phyloP scores from a whole-genome alignment of 2,888 invertebrate genomes.

The Doris montereyensis region DNA sequence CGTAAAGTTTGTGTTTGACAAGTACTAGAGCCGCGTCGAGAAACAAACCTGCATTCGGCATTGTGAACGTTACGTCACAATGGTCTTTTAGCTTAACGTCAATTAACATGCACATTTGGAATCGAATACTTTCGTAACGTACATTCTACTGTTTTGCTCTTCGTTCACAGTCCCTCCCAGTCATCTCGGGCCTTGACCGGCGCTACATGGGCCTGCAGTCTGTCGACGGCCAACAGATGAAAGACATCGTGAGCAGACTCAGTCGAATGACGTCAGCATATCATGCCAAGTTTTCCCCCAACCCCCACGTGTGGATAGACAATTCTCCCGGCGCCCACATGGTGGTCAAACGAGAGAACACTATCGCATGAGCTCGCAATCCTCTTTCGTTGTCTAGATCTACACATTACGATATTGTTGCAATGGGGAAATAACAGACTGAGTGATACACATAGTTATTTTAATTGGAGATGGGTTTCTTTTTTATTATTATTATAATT shows the following conservation, averaged over 20 bases:
- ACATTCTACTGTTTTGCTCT: not conserved
- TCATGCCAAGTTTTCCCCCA: slow-evolving; percentile 57
- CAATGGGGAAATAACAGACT: too few species aligned
- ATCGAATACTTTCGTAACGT: not conserved
- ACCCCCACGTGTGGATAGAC: slow-evolving; percentile 61
- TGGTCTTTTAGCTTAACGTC: too few species aligned
- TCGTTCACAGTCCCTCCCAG: slow-evolving; percentile 53
- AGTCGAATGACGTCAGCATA: slow-evolving; percentile 60
- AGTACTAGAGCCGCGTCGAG: too few species aligned
- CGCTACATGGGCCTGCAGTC: slow-evolving; percentile 54
- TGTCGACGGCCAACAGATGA: slow-evolving; percentile 51
- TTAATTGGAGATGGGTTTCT: too few species aligned
- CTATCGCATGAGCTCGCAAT: slow-evolving; percentile 9
- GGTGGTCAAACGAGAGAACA: slow-evolving; percentile 22
- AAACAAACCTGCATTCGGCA: too few species aligned
- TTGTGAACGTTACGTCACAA: too few species aligned
- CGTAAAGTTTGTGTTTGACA: too few species aligned
- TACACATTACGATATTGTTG: too few species aligned
- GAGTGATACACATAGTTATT: too few species aligned
- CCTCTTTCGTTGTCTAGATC: too few species aligned
- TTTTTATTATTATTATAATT: too few species aligned
- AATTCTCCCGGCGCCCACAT: slow-evolving; percentile 43
- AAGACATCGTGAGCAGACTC: slow-evolving; percentile 58
- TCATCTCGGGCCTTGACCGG: slow-evolving; percentile 57
- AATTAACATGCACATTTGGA: not conserved